Evolutionary conservation across 2,797 vertebrate species (phyloP).

Genomic region (Oreochromis mossambicus): DNA sequence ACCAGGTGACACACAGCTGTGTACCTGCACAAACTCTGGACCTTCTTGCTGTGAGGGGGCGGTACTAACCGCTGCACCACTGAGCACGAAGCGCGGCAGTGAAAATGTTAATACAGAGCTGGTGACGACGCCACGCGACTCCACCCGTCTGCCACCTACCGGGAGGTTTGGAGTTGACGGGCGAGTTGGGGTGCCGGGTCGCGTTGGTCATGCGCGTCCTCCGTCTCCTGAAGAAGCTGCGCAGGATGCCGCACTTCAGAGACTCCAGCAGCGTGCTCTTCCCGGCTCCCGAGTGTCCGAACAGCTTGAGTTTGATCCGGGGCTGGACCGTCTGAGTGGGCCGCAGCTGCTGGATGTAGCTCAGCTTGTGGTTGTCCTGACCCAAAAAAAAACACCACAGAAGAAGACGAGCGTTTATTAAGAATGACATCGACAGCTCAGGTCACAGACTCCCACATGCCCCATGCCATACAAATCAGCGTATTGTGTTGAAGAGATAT

Average conservation of each 20-base stretch:
- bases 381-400: background rate
- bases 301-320: slow-evolving; percentile 91
- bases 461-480: background rate
- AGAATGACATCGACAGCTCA: background rate
- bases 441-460: background rate
- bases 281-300: slow-evolving; percentile 86
- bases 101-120: rapidly evolving
- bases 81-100: too few species aligned
- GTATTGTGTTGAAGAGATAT: background rate
- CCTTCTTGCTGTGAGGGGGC: background rate
- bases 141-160: slow-evolving; percentile 61
- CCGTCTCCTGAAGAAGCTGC: slow-evolving; percentile 92
- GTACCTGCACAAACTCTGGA: rapidly evolving
- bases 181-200: slow-evolving; percentile 86
- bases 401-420: background rate
- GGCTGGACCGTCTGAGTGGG: slow-evolving; percentile 85
- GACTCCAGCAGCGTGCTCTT: slow-evolving; percentile 94
- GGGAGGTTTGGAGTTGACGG: slow-evolving; percentile 86
- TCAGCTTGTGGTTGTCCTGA: slow-evolving; percentile 86
- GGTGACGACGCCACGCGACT: background rate
- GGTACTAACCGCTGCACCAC: background rate
- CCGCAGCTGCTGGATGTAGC: slow-evolving; percentile 92
- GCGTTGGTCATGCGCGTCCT: slow-evolving; percentile 84
- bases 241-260: slow-evolving; percentile 91
- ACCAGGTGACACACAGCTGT: background rate